Conservation (phyloP, 2,888 invertebrate genomes). For the Aethes cnicana region DNA sequence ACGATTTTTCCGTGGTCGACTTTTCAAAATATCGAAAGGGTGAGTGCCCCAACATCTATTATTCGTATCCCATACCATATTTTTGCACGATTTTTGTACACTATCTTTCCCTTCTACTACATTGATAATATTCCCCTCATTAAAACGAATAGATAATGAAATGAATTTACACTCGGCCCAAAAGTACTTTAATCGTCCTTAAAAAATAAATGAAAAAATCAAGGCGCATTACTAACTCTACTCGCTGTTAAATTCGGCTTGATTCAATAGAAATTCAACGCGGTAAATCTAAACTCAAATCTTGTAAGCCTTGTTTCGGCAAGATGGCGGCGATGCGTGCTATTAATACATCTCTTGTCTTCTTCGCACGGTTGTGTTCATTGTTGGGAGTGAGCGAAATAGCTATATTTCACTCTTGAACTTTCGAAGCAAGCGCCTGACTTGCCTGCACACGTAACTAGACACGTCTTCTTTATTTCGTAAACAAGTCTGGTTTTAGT, state of each 20-base stretch:
- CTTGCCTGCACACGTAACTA: conserved; percentile 77
- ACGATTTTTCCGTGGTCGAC: conserved; percentile 71
- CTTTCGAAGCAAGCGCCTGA: conserved; percentile 45
- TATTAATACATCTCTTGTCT: conserved; percentile 70
- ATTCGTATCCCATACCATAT: conserved; percentile 25
- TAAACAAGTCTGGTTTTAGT: conserved; percentile 68
- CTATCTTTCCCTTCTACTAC: conserved; percentile 1
- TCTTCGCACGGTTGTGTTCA: conserved; percentile 42
- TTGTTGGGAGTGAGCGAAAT: conserved; percentile 53
- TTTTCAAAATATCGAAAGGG: conserved; percentile 58
- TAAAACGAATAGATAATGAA: conserved; percentile 13
- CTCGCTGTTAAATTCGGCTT: neutral
- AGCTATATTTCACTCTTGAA: conserved; percentile 59
- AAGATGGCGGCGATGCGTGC: conserved; percentile 78
- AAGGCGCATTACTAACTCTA: neutral
- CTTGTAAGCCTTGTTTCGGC: conserved; percentile 66
- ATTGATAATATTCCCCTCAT: conserved; percentile 18
- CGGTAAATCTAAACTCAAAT: conserved; percentile 41
- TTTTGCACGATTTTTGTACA: neutral
- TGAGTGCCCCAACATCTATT: conserved; percentile 50
- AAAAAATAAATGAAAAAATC: conserved; percentile 4
- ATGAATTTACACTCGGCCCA: neutral
- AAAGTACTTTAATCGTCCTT: neutral
- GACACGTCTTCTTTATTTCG: conserved; percentile 77
- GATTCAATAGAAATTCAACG: conserved; percentile 17